These are phyloP conservation scores for Engystomops pustulosus DNA, from an alignment of 2,113 vertebrate genomes.

Conservation along the genomic window DNA sequence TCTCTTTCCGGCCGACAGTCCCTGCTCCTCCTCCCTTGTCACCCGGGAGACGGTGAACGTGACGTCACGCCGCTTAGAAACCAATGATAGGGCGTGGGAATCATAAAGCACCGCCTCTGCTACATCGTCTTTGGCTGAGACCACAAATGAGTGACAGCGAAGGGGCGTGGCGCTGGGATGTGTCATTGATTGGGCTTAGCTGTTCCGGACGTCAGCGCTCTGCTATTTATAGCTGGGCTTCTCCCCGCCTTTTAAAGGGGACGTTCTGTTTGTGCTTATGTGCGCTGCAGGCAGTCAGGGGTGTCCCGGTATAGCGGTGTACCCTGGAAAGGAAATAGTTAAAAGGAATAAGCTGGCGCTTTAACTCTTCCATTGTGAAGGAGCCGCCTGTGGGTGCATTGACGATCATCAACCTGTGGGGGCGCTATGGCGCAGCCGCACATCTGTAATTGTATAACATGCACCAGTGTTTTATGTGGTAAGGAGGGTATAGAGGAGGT, in stretches of 20 bases:
- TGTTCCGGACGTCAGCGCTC: slow-evolving; percentile 28
- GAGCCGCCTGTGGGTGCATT: no score
- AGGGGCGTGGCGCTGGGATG: not conserved
- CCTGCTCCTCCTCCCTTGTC: slow-evolving; percentile 38
- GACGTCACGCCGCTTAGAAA: slow-evolving; percentile 31
- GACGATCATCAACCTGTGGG: no score
- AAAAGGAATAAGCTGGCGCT: not conserved
- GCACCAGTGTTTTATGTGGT: no score
- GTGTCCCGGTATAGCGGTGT: not conserved
- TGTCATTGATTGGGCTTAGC: slow-evolving; percentile 41
- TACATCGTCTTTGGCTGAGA: slow-evolving; percentile 26
- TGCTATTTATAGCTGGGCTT: slow-evolving; percentile 53
- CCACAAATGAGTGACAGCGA: slow-evolving; percentile 45
- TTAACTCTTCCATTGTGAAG: not conserved
- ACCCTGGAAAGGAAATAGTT: not conserved
- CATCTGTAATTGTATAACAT: no score
- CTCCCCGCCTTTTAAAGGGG: slow-evolving; percentile 28
- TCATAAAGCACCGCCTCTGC: slow-evolving; percentile 56
- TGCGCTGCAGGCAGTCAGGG: not conserved
- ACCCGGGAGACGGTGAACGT: slow-evolving; percentile 47
- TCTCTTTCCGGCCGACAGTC: slow-evolving; percentile 29
- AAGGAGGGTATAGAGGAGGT: no score
- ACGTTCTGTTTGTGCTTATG: not conserved
- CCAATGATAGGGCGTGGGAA: slow-evolving; percentile 57
- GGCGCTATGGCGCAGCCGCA: no score